phyloP scores from a whole-genome alignment of 2,113 vertebrate species.

The Psittacula cyanocephala region DNA sequence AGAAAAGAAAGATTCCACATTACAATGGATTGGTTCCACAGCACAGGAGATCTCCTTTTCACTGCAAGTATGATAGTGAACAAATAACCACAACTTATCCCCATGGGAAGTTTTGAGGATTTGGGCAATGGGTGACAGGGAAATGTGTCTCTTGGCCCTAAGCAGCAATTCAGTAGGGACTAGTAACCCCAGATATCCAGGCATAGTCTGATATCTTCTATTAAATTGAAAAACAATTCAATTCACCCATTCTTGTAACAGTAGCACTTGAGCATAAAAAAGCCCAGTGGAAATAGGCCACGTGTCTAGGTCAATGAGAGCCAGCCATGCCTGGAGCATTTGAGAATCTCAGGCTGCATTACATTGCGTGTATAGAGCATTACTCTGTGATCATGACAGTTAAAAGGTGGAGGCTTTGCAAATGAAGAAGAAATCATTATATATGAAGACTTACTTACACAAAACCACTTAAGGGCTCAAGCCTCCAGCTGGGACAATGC shows the following conservation, averaged over 20 bases:
- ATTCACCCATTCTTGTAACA: not conserved
- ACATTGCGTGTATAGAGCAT: fast-evolving
- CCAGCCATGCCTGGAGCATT: not conserved
- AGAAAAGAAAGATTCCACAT: not conserved
- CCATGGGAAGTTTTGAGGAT: not conserved
- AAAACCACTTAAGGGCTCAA: fast-evolving
- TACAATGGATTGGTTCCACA: not conserved
- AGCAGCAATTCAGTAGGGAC: not conserved
- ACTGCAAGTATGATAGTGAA: not conserved
- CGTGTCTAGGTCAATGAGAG: fast-evolving
- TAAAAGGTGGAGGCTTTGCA: not conserved
- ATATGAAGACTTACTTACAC: not conserved
- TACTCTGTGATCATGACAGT: not conserved
- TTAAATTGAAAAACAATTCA: not conserved
- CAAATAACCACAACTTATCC: not conserved
- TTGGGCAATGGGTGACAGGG: not conserved
- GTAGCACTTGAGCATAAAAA: not conserved
- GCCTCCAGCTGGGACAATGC: not conserved
- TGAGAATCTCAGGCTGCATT: fast-evolving
- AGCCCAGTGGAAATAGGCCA: not conserved
- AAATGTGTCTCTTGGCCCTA: not conserved
- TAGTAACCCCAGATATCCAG: not conserved
- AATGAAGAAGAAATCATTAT: not conserved
- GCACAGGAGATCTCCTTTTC: not conserved
- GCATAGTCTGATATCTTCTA: not conserved